A percentile compares a stretch with the other conserved stretches of the same genome.
Conservation (phyloP, 2,888 invertebrate genomes). For the Platycnemis pennipes region DNA sequence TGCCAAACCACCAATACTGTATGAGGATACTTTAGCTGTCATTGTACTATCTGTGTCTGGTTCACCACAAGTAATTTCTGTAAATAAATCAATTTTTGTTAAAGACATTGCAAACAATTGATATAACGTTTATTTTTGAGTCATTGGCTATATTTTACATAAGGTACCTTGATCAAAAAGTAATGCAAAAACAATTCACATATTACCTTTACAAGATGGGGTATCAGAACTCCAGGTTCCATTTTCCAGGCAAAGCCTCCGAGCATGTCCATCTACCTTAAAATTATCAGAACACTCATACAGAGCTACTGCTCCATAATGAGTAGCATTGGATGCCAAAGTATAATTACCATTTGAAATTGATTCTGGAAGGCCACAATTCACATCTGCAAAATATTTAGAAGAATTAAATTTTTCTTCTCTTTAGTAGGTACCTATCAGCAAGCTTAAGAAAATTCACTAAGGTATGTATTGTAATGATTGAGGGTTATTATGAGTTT, state of each 20-base stretch:
- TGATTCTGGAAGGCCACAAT: slow-evolving; percentile 89
- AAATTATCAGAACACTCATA: slow-evolving; percentile 92
- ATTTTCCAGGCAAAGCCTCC: slow-evolving; percentile 92
- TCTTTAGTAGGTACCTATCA: background rate
- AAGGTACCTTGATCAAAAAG: background rate
- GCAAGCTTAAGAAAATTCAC: background rate
- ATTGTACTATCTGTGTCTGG: slow-evolving; percentile 82
- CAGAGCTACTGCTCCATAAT: slow-evolving; percentile 91
- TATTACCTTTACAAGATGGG: slow-evolving; percentile 88
- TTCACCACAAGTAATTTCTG: slow-evolving; percentile 89
- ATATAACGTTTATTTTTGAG: background rate
- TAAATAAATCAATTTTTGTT: slow-evolving; percentile 71
- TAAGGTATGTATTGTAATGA: background rate
- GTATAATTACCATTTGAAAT: slow-evolving; percentile 88
- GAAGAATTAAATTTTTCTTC: background rate
- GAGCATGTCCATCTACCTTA: slow-evolving; percentile 90
- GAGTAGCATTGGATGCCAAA: slow-evolving; percentile 92
- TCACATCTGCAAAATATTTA: slow-evolving; percentile 84
- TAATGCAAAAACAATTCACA: slow-evolving; percentile 61
- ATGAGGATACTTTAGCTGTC: slow-evolving; percentile 83
- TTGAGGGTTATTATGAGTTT: no score
- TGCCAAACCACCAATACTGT: slow-evolving; percentile 89
- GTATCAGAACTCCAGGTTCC: slow-evolving; percentile 94
- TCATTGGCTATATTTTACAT: background rate
- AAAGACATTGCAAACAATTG: slow-evolving; percentile 51